phyloP scores from a whole-genome alignment of 1,140 invertebrate species.

The Lepidurus arcticus region DNA sequence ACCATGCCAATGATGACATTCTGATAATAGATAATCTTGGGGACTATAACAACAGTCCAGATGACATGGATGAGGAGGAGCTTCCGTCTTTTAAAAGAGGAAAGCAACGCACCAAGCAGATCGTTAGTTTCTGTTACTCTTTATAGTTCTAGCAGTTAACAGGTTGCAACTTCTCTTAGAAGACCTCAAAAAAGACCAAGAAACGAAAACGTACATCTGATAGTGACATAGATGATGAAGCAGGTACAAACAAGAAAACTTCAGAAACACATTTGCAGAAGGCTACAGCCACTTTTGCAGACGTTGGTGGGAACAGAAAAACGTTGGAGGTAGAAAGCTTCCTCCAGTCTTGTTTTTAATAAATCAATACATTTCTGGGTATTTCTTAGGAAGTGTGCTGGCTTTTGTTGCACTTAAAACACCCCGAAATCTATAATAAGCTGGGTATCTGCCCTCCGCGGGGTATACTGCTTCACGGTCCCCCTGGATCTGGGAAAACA shows the following conservation, averaged over 20 bases:
- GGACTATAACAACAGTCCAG: background rate
- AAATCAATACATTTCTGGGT: constrained; percentile 35
- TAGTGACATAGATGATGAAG: background rate
- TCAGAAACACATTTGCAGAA: background rate
- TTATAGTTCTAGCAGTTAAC: background rate
- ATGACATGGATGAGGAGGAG: background rate
- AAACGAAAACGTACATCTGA: constrained; percentile 16
- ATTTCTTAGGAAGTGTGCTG: constrained; percentile 63
- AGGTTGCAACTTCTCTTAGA: background rate
- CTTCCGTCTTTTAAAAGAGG: background rate
- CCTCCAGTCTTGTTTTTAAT: background rate
- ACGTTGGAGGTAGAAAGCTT: constrained; percentile 18
- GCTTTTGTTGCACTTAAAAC: constrained; percentile 71
- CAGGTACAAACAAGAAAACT: background rate
- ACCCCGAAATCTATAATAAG: constrained; percentile 71
- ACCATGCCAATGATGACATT: constrained; percentile 26
- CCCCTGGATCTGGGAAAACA: constrained; percentile 89
- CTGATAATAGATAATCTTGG: constrained; percentile 29
- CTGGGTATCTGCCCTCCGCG: constrained; percentile 73
- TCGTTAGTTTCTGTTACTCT: background rate
- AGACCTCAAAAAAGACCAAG: background rate
- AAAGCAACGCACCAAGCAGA: constrained; percentile 21
- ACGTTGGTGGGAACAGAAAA: constrained; percentile 29
- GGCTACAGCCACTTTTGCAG: constrained; percentile 20
- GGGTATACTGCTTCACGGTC: constrained; percentile 83